These are phyloP conservation scores for Cepaea nemoralis DNA, from an alignment of 1,140 invertebrate species.

Conservation along the genomic window DNA sequence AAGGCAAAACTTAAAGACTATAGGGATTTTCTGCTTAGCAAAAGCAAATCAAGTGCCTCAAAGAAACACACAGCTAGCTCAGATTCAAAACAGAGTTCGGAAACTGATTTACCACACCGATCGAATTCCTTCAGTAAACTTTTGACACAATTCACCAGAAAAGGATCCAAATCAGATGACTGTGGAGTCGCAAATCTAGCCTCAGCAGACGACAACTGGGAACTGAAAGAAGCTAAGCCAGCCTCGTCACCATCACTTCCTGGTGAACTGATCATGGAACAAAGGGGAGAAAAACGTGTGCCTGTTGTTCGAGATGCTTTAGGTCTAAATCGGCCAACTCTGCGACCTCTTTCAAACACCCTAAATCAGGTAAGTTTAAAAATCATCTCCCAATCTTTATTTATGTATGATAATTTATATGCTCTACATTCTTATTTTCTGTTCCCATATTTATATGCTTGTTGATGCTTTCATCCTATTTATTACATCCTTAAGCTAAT, in stretches of 20 bases:
- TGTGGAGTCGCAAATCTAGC: not conserved
- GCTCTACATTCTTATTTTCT: not conserved
- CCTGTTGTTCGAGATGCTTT: slow-evolving; percentile 54
- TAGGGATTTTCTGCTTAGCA: slow-evolving; percentile 59
- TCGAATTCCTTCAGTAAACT: slow-evolving; percentile 57
- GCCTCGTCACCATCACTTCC: not conserved
- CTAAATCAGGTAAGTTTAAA: slow-evolving; percentile 48
- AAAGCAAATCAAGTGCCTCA: slow-evolving; percentile 43
- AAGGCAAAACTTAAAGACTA: slow-evolving; percentile 67
- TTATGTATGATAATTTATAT: not conserved
- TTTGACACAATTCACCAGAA: slow-evolving; percentile 30
- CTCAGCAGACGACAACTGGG: slow-evolving; percentile 42
- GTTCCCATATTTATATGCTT: not conserved
- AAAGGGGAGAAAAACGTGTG: slow-evolving; percentile 21
- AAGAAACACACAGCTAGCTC: slow-evolving; percentile 16
- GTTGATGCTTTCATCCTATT: not conserved
- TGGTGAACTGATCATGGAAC: slow-evolving; percentile 3
- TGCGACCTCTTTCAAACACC: slow-evolving; percentile 53
- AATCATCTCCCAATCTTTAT: not conserved
- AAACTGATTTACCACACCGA: slow-evolving; percentile 40
- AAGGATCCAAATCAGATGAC: slow-evolving; percentile 27
- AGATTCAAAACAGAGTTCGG: slow-evolving; percentile 40
- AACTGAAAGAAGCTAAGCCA: slow-evolving; percentile 27
- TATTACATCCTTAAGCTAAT: no score
- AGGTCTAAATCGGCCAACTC: slow-evolving; percentile 50